These are phyloP conservation scores for Pyrgus malvae DNA, from an alignment of 2,888 invertebrate genomes.

Conservation along the genomic window DNA sequence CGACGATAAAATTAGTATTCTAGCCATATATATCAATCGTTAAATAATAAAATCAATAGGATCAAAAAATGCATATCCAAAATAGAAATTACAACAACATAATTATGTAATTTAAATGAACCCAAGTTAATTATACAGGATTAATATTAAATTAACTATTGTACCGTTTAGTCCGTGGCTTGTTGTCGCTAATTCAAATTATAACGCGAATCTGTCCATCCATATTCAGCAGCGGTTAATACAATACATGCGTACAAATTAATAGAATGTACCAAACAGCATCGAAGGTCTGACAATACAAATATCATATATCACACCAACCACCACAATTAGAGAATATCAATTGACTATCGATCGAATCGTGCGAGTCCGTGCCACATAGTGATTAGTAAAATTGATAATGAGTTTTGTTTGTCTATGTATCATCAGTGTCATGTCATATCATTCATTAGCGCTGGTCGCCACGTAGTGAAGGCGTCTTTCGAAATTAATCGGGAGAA, in stretches of 20 bases:
- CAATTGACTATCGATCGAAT: neutral
- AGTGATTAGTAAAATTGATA: too few relatives aligned
- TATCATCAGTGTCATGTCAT: too few relatives aligned
- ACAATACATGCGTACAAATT: conserved; percentile 20
- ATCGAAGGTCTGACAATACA: conserved; percentile 10
- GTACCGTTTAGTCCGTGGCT: conserved; percentile 1
- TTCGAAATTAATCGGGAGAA: too few relatives aligned
- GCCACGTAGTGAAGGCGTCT: too few relatives aligned
- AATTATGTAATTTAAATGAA: neutral
- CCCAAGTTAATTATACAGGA: conserved; percentile 1
- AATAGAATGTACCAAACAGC: conserved; percentile 18
- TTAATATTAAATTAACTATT: conserved; percentile 7
- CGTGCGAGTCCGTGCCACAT: too few relatives aligned
- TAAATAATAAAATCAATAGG: too few relatives aligned
- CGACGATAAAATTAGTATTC: too few relatives aligned
- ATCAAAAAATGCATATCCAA: neutral
- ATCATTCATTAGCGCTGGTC: too few relatives aligned
- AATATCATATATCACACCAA: conserved; percentile 14
- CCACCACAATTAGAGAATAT: conserved; percentile 11
- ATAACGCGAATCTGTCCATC: conserved; percentile 11
- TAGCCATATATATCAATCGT: too few relatives aligned
- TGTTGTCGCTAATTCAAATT: conserved; percentile 11
- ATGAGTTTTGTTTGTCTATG: too few relatives aligned
- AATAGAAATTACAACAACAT: neutral
- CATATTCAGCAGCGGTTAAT: conserved; percentile 9